These are phyloP conservation scores for Melanerpes aurifrons DNA, from an alignment of 2,113 vertebrate species.

Conservation along the genomic window DNA sequence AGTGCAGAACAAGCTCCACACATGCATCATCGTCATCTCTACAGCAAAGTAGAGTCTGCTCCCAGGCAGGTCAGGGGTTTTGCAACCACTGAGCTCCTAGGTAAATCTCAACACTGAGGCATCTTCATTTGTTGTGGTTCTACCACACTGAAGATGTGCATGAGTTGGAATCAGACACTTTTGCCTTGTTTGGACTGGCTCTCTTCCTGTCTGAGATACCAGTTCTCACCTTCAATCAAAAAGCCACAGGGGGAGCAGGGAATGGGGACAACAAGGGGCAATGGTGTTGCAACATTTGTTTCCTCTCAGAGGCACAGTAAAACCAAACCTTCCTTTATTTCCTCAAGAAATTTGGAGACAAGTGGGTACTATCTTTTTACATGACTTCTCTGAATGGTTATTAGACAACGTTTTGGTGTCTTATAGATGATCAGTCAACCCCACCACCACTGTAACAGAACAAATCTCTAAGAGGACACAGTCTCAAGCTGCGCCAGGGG, in stretches of 20 bases:
- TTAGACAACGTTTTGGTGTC: not conserved
- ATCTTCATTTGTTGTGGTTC: not conserved
- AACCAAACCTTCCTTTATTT: not conserved
- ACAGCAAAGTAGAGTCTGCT: not conserved
- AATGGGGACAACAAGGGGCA: not conserved
- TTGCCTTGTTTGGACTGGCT: not conserved
- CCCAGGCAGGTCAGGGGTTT: not conserved
- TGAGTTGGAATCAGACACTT: not conserved
- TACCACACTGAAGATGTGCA: not conserved
- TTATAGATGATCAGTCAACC: not conserved
- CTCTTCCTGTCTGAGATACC: not conserved
- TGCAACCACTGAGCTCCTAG: not conserved
- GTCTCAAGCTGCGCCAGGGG: too few species aligned
- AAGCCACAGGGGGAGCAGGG: not conserved
- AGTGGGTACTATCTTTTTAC: not conserved
- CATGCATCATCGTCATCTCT: not conserved
- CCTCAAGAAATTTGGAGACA: not conserved
- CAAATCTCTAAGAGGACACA: not conserved
- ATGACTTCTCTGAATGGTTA: not conserved
- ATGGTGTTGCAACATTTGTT: not conserved
- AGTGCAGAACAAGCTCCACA: conserved; percentile 10
- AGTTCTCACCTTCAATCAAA: not conserved
- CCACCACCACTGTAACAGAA: rapidly evolving
- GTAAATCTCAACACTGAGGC: not conserved
- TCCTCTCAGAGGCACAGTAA: not conserved